Evolutionary conservation across 2,113 vertebrate species (phyloP).

Genomic region (Mastomys coucha): DNA sequence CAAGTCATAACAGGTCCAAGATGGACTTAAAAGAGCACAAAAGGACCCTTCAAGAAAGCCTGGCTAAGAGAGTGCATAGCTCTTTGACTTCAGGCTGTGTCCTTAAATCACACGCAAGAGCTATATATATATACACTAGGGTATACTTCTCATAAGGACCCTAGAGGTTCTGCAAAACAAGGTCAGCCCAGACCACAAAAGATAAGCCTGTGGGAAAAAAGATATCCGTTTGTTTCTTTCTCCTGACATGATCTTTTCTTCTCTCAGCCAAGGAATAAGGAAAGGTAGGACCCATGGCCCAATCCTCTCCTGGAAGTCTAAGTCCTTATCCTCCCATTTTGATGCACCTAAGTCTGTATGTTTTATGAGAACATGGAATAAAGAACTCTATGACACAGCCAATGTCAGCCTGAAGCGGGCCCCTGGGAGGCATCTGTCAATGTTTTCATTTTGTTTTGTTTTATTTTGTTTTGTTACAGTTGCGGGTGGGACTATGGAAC

Average conservation of each 20-base stretch:
- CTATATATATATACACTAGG: too few species aligned
- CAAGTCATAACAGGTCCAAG: not conserved
- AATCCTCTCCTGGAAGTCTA: not conserved
- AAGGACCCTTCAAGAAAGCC: not conserved
- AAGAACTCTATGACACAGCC: not conserved
- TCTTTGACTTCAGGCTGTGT: accelerated
- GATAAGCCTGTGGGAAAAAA: not conserved
- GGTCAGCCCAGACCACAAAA: not conserved
- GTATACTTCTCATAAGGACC: not conserved
- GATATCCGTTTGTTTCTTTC: not conserved
- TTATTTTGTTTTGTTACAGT: not conserved
- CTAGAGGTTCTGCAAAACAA: not conserved
- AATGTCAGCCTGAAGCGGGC: too few species aligned
- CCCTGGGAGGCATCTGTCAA: not conserved
- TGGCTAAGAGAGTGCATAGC: not conserved
- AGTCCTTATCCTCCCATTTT: not conserved
- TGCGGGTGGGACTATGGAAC: not conserved
- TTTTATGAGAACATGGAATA: not conserved
- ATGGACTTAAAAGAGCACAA: not conserved
- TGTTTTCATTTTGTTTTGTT: not conserved
- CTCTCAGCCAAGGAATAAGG: not conserved
- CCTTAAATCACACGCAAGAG: not conserved
- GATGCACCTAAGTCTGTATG: not conserved
- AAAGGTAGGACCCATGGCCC: not conserved
- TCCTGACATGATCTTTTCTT: not conserved